Evolutionary conservation across 2,797 vertebrate species (phyloP).

Genomic region (Phataginus tricuspis): DNA sequence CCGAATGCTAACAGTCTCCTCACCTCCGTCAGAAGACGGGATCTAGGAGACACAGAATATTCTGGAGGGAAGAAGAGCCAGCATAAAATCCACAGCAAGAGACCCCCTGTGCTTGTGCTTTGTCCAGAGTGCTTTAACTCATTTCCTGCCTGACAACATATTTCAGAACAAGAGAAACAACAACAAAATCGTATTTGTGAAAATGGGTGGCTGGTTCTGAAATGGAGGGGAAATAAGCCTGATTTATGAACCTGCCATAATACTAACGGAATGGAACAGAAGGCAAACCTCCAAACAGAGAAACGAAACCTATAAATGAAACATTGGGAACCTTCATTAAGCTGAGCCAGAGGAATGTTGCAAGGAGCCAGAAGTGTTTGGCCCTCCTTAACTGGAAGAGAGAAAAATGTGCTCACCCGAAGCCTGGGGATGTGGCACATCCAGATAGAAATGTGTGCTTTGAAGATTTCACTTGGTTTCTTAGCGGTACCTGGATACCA

Average conservation of each 20-base stretch:
- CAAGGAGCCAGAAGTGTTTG: slow-evolving; percentile 64
- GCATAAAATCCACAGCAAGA: background rate
- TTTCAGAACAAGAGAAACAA: background rate
- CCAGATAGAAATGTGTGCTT: background rate
- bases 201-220: slow-evolving; percentile 57
- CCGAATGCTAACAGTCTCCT: slow-evolving; percentile 91
- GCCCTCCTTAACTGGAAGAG: slow-evolving; percentile 85
- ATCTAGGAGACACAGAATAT: background rate
- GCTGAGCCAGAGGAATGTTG: slow-evolving; percentile 82
- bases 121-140: background rate
- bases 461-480: background rate
- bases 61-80: background rate
- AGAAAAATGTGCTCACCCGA: slow-evolving; percentile 55
- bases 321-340: slow-evolving; percentile 63
- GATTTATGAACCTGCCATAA: slow-evolving; percentile 78
- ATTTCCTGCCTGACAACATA: background rate
- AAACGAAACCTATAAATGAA: slow-evolving; percentile 65
- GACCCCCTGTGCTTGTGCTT: background rate
- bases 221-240: slow-evolving; percentile 50
- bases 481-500: slow-evolving; percentile 47
- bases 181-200: background rate
- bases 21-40: background rate
- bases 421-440: background rate
- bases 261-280: slow-evolving; percentile 72
- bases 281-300: slow-evolving; percentile 72